Conservation (phyloP, 2,797 vertebrate species). For the Cheirogaleus major region DNA sequence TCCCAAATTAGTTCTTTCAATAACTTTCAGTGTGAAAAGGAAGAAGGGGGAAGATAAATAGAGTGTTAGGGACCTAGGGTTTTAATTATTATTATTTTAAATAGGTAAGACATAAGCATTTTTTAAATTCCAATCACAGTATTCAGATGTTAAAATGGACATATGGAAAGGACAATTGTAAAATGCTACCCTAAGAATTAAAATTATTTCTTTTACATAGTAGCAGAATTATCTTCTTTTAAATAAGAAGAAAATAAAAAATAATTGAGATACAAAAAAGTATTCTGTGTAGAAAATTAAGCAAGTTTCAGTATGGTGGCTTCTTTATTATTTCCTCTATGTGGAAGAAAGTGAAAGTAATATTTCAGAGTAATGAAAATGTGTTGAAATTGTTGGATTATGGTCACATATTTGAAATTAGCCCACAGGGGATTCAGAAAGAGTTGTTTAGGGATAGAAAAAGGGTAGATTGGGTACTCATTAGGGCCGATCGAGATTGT, state of each 20-base stretch:
- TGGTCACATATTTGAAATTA: background rate
- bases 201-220: background rate
- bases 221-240: background rate
- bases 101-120: background rate
- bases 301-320: background rate
- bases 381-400: background rate
- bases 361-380: background rate
- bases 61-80: background rate
- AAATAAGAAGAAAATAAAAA: background rate
- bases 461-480: background rate
- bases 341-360: background rate
- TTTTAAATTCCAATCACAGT: background rate
- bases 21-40: background rate
- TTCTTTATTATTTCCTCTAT: background rate
- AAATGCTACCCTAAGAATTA: background rate
- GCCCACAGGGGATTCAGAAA: background rate
- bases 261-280: background rate
- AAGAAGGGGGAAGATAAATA: background rate
- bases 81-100: background rate
- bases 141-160: background rate
- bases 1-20: background rate
- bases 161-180: background rate
- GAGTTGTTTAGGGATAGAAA: background rate
- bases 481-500: background rate
- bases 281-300: background rate